Percentiles rank a stretch among this genome's conserved stretches.
Conservation (phyloP, 2,113 vertebrate genomes). For the Pelecanus crispus region DNA sequence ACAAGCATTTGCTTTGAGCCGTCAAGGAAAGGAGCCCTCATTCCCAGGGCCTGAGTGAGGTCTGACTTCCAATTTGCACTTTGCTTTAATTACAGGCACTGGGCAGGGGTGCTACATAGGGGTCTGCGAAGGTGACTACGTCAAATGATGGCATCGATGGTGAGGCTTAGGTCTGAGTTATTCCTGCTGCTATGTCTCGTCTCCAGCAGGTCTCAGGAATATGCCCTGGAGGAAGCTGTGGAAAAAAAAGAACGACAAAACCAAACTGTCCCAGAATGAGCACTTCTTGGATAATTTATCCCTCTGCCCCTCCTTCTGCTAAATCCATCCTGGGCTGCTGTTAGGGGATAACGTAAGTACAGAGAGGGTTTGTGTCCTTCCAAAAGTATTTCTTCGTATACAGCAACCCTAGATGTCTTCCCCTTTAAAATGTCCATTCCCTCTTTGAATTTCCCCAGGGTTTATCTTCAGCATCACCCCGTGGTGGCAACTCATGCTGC, state of each 20-base stretch:
- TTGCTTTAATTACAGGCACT: not conserved
- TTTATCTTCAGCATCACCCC: not conserved
- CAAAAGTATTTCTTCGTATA: not conserved
- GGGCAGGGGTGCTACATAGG: not conserved
- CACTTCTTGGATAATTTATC: not conserved
- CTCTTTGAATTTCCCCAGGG: not conserved
- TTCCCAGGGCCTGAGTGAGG: not conserved
- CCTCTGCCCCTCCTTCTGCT: not conserved
- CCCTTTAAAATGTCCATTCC: not conserved
- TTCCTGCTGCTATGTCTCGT: not conserved
- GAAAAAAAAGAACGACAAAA: not conserved
- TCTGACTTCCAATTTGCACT: not conserved
- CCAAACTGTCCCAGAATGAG: not conserved
- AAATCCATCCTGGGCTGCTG: not conserved
- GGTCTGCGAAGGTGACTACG: not conserved
- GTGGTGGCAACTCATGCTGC: not conserved
- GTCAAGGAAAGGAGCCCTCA: fast-evolving
- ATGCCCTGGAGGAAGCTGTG: not conserved
- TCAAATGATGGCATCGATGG: not conserved
- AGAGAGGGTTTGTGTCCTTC: not conserved
- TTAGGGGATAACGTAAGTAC: not conserved
- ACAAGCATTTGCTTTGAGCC: not conserved
- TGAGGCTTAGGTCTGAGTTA: not conserved
- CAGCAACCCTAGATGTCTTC: not conserved
- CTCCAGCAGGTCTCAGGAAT: not conserved